A percentile compares a stretch with the other conserved stretches of the same genome.
phyloP scores from a whole-genome alignment of 2,113 vertebrate species.

The Tragelaphus scriptus region DNA sequence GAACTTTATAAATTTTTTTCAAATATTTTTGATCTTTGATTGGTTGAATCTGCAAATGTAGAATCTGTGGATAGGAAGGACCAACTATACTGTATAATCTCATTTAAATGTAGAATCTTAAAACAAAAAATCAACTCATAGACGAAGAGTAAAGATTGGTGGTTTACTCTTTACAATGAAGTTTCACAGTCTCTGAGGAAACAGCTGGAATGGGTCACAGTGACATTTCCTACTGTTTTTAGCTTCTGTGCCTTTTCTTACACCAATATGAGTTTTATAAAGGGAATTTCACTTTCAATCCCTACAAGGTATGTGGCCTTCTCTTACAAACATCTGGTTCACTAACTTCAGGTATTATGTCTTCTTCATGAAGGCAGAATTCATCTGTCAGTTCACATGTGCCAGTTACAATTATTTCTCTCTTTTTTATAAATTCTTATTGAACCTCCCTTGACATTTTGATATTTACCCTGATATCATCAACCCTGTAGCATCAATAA shows the following conservation, averaged over 20 bases:
- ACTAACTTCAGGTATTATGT: not conserved
- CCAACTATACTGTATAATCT: not conserved
- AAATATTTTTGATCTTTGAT: not conserved
- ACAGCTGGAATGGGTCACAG: accelerated
- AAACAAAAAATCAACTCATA: not conserved
- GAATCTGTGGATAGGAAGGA: not conserved
- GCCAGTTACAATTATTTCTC: not conserved
- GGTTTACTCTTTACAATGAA: not conserved
- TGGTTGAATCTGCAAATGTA: not conserved
- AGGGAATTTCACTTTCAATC: not conserved
- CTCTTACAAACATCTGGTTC: not conserved
- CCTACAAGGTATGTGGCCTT: not conserved
- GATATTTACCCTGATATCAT: not conserved
- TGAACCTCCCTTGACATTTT: not conserved
- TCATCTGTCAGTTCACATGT: not conserved
- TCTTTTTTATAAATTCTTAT: not conserved
- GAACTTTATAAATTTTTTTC: not conserved
- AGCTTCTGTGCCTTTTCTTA: not conserved
- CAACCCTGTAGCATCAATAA: not conserved
- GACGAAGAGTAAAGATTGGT: not conserved
- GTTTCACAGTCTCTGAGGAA: not conserved
- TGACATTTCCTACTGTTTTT: not conserved
- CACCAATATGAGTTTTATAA: not conserved
- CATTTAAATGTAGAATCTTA: not conserved
- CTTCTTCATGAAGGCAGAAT: not conserved